Evolutionary conservation across 2,888 invertebrate species (phyloP), one percentile per base, ranked within the genome.

Genomic region (Oligia fasciuncula): DNA sequence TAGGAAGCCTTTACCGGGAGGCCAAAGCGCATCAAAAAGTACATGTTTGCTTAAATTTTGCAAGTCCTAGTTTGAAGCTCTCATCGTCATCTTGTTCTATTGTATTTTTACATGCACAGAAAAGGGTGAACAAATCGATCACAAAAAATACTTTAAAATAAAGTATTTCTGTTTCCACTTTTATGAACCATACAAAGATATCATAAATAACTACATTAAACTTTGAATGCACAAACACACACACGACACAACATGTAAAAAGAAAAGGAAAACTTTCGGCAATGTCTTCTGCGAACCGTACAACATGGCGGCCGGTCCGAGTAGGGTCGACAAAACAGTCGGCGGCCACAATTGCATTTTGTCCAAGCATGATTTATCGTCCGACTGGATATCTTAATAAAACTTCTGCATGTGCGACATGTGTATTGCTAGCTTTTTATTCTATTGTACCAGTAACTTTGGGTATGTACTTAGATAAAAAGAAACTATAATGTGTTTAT

Each of bases 351-450:
- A 92, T 90, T 92, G 92, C 93, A 92, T 91, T 92, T 91, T 89
- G 90, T 89, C 90, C 87, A 89, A 89, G 84, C 84, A 91, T 94
- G 94, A 95, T 94, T 94, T 95, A 95, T 93, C 76, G 90, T 84
- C 79, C 62, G 78, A 81, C 79, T 88, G 89, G 93, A 93, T 92
- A 91, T 92, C 93, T 93, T 95, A 93, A 94, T 94, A 93, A 91
- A 93, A 92, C 89, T 89, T 89, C 73, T 71, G 76, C 79, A 83
- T 81, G 72, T 80, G 84, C 73, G 85, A 85, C 80, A 51, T 49
- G 43, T 74, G 63, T 71, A 13, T 29, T 68, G 72, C 62, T 19
- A 2, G 35, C 11, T 63, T 72, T 72, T 81, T 72, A 72, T 72
- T 49, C 2, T 54, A 60, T 73, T 73, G 11, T 46, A 11, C 11